Evolutionary conservation across 1,140 invertebrate genomes (phyloP).

Genomic region (Diabrotica undecimpunctata): DNA sequence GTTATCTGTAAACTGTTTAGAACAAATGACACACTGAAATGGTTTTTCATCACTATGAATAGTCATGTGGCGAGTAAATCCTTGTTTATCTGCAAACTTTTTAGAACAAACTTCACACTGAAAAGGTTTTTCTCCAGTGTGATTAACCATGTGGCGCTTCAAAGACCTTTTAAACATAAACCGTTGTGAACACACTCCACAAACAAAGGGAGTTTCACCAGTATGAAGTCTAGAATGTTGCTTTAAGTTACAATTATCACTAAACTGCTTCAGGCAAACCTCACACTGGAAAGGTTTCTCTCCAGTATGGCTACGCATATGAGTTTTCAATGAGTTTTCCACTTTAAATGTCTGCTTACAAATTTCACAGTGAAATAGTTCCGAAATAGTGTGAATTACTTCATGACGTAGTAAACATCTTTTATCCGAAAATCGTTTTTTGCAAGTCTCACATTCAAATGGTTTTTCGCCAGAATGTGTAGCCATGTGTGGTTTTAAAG

Average conservation of each 20-base stretch:
- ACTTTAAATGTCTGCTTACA: conserved; percentile 53
- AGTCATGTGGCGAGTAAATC: conserved; percentile 58
- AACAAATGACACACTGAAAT: conserved; percentile 64
- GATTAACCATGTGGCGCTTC: conserved; percentile 56
- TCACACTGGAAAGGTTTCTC: conserved; percentile 60
- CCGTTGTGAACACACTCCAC: conserved; percentile 62
- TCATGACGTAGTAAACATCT: conserved; percentile 47
- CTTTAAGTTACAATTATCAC: conserved; percentile 62
- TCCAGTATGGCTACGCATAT: conserved; percentile 57
- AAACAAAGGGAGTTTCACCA: conserved; percentile 69
- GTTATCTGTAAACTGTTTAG: conserved; percentile 71
- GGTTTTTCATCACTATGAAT: conserved; percentile 65
- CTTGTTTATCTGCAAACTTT: conserved; percentile 58
- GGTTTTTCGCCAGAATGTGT: conserved; percentile 43
- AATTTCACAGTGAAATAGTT: conserved; percentile 51
- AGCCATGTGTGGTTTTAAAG: conserved; percentile 38
- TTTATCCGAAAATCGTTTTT: conserved; percentile 47
- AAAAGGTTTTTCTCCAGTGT: conserved; percentile 59
- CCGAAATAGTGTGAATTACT: conserved; percentile 45
- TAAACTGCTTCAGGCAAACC: conserved; percentile 57
- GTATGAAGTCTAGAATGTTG: conserved; percentile 69
- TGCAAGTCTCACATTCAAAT: conserved; percentile 47
- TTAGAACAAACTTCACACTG: conserved; percentile 62
- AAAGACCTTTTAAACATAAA: conserved; percentile 60
- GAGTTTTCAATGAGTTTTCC: conserved; percentile 48